phyloP scores from a whole-genome alignment of 2,113 vertebrate species.

The Campylomormyrus tamandua region DNA sequence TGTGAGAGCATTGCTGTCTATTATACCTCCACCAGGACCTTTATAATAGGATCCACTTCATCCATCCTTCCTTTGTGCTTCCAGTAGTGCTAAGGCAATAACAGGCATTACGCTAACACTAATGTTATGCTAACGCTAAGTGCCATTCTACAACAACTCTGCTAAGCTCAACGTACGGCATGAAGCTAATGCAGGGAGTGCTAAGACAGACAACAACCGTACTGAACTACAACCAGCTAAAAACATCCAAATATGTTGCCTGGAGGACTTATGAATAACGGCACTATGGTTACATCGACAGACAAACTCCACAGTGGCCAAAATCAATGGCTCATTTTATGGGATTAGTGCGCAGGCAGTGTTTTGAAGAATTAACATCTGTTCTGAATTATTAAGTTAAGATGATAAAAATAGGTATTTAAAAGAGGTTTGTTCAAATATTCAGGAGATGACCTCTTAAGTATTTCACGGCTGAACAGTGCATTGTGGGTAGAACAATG shows the following conservation, averaged over 20 bases:
- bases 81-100: neutral
- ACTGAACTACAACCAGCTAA: neutral
- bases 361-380: slow-evolving; percentile 1
- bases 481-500: neutral
- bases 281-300: neutral
- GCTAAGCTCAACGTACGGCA: neutral
- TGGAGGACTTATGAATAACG: neutral
- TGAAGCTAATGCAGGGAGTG: neutral
- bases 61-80: neutral
- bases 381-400: slow-evolving; percentile 55
- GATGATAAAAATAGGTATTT: slow-evolving; percentile 58
- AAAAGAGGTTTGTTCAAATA: slow-evolving; percentile 50
- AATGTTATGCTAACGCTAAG: neutral
- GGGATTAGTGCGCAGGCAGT: neutral
- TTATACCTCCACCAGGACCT: neutral
- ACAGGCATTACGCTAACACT: neutral
- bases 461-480: slow-evolving; percentile 30
- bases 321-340: neutral
- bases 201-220: neutral
- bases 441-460: slow-evolving; percentile 49
- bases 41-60: neutral
- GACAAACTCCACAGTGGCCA: neutral
- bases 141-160: neutral
- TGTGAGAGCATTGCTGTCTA: neutral
- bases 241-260: neutral